These are phyloP conservation scores for Columbina picui DNA, from an alignment of 2,113 vertebrate genomes.

Conservation along the genomic window DNA sequence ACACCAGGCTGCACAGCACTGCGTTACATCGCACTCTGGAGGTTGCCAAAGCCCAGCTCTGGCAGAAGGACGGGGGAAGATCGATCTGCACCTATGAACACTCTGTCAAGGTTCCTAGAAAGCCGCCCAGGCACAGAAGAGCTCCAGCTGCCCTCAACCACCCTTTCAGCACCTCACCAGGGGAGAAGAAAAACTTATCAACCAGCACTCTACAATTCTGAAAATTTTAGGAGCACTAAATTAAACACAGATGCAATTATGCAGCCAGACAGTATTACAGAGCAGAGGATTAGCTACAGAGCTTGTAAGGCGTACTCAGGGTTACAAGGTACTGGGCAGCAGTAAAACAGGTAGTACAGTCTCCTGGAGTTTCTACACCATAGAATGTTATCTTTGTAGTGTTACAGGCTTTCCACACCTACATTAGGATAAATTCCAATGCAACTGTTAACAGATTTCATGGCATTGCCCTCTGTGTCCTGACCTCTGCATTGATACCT, in stretches of 20 bases:
- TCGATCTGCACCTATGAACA: fast-evolving
- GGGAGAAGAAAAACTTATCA: not conserved
- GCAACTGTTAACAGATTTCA: not conserved
- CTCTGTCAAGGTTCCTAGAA: not conserved
- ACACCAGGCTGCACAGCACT: not conserved
- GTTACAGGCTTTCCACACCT: not conserved
- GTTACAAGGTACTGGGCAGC: not conserved
- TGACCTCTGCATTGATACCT: not conserved
- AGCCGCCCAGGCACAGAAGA: not conserved
- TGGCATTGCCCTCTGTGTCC: not conserved
- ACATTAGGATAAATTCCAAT: not conserved
- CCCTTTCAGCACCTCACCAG: not conserved
- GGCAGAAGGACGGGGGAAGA: not conserved
- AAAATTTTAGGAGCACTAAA: not conserved
- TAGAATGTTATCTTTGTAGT: not conserved
- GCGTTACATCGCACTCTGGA: not conserved
- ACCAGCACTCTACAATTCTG: not conserved
- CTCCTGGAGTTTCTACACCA: not conserved
- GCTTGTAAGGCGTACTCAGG: not conserved
- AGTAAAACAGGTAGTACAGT: not conserved
- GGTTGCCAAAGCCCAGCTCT: not conserved
- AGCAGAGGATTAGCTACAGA: not conserved
- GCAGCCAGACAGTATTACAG: not conserved
- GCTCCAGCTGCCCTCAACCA: not conserved
- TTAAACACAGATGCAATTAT: not conserved